Evolutionary conservation across 2,113 vertebrate genomes (phyloP).

Genomic region (Atherinomorus stipes): DNA sequence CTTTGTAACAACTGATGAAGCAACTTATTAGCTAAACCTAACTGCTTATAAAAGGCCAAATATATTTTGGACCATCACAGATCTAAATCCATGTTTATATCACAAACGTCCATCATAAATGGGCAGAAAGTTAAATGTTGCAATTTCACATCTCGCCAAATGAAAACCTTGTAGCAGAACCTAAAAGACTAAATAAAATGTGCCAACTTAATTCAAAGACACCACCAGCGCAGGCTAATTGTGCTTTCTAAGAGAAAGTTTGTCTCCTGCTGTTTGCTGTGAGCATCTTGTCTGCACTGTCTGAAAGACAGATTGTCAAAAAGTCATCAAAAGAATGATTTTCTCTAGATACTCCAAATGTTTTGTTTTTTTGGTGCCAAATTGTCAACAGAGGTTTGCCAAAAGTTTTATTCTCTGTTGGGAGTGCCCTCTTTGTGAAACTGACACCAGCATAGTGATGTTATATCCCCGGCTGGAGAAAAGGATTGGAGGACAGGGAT

Average conservation of each 20-base stretch:
- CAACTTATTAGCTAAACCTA: constrained; percentile 14
- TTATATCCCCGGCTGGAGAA: too few relatives aligned
- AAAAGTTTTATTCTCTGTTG: background rate
- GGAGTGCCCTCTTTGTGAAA: constrained; percentile 6
- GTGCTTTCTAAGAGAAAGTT: background rate
- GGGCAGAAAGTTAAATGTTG: background rate
- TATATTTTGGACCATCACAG: background rate
- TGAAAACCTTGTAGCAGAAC: background rate
- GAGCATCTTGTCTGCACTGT: background rate
- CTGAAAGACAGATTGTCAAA: background rate
- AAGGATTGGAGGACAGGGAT: too few relatives aligned
- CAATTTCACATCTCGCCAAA: constrained; percentile 39
- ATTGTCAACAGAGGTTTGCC: background rate
- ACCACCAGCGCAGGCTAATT: constrained; percentile 1
- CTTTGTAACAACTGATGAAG: background rate
- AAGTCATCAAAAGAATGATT: background rate
- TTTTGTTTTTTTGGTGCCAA: background rate
- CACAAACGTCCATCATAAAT: background rate
- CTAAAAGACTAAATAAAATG: constrained; percentile 11
- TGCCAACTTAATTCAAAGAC: constrained; percentile 26
- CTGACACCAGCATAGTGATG: constrained; percentile 42
- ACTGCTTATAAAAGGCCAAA: background rate
- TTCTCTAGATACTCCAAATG: background rate
- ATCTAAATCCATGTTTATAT: background rate
- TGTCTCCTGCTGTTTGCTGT: constrained; percentile 3